Evolutionary conservation across 2,888 invertebrate species (phyloP).

Genomic region (Rhaphigaster nebulosa): DNA sequence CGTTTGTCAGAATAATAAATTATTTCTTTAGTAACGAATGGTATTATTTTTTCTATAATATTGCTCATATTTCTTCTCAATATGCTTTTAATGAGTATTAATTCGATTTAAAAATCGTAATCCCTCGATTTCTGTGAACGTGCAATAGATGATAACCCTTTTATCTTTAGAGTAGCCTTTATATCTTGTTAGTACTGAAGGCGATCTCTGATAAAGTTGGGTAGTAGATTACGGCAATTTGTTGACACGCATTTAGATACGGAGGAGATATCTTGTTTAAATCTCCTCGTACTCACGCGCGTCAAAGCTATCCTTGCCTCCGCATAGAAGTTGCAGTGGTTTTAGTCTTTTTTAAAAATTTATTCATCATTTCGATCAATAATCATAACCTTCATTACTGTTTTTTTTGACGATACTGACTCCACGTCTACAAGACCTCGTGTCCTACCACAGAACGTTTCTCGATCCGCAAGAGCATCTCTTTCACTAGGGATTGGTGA

Average conservation of each 20-base stretch:
- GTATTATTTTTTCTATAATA: not conserved
- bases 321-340: not conserved
- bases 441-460: not conserved
- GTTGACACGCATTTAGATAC: not conserved
- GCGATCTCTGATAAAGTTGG: not conserved
- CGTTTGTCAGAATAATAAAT: not conserved
- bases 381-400: not conserved
- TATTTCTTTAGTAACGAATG: not conserved
- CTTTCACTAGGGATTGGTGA: not conserved
- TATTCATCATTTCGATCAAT: not conserved
- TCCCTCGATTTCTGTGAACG: not conserved
- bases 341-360: not conserved
- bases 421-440: not conserved
- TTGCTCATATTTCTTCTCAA: not conserved
- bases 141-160: not conserved
- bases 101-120: not conserved
- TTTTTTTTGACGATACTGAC: not conserved
- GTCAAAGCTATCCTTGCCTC: not conserved
- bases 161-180: not conserved
- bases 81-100: not conserved
- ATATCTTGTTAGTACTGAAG: not conserved
- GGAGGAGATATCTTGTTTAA: not conserved
- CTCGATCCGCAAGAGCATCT: not conserved
- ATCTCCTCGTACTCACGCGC: not conserved
- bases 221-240: not conserved